These are phyloP conservation scores for Pardalotus punctatus DNA, from an alignment of 2,113 vertebrate genomes.

Conservation along the genomic window DNA sequence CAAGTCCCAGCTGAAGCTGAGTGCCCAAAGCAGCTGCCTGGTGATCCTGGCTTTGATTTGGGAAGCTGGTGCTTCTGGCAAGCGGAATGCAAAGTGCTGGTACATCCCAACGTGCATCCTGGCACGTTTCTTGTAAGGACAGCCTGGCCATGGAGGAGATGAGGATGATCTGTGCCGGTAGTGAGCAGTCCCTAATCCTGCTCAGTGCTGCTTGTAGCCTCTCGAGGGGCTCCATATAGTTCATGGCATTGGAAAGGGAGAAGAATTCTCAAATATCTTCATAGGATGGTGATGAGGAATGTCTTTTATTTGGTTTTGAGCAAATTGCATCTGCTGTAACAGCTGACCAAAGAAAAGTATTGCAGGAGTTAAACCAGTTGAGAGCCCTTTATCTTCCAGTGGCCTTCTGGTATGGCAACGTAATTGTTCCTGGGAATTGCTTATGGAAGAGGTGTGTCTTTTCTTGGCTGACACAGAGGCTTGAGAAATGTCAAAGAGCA, in stretches of 20 bases:
- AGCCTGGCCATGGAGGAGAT: neutral
- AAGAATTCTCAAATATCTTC: neutral
- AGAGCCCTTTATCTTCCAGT: neutral
- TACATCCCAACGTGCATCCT: neutral
- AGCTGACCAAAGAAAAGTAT: neutral
- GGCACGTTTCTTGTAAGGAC: neutral
- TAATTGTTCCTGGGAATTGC: neutral
- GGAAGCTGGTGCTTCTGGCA: constrained; percentile 1
- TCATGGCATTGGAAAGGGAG: neutral
- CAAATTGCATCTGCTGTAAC: neutral
- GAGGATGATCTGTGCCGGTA: neutral
- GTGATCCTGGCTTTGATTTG: neutral
- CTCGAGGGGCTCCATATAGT: neutral
- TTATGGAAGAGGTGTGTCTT: neutral
- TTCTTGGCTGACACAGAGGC: neutral
- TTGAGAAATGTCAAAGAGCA: neutral
- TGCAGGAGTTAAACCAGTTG: neutral
- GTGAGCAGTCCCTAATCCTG: neutral
- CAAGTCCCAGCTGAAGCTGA: neutral
- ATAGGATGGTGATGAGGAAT: neutral
- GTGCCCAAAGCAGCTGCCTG: neutral
- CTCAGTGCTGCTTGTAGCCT: neutral
- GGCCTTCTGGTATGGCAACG: neutral
- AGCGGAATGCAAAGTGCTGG: neutral
- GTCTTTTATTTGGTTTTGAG: neutral